Evolutionary conservation across 1,140 invertebrate species (phyloP).

Genomic region (Drosophila eugracilis): DNA sequence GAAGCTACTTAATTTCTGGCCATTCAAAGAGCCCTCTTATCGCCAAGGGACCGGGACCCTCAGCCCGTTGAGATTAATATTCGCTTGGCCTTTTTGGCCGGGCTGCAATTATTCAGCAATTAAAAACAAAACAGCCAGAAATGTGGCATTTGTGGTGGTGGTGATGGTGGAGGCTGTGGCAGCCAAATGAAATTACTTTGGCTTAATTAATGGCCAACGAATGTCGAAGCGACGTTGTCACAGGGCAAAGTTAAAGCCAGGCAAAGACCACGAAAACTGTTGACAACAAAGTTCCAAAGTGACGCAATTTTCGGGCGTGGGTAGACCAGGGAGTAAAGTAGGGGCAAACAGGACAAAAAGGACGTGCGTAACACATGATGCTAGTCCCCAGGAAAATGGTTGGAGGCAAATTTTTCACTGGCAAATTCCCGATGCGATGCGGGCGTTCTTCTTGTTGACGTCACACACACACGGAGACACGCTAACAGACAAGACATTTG

Average conservation of each 20-base stretch:
- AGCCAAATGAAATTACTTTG: conserved; percentile 65
- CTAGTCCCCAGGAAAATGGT: conserved; percentile 16
- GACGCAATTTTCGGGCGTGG: conserved; percentile 25
- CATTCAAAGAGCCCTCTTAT: conserved; percentile 17
- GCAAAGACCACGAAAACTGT: conserved; percentile 70
- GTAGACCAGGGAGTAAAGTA: conserved; percentile 26
- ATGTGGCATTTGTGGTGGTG: neutral
- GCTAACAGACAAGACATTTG: conserved; percentile 55
- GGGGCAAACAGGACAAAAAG: neutral
- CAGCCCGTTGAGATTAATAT: conserved; percentile 18
- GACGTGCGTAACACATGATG: conserved; percentile 60
- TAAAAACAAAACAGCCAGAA: conserved; percentile 64
- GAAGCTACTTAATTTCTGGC: conserved; percentile 23
- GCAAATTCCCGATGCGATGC: conserved; percentile 56
- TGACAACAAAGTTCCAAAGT: conserved; percentile 71
- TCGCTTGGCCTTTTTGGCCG: conserved; percentile 11
- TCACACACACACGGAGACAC: conserved; percentile 52
- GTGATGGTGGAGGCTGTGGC: neutral
- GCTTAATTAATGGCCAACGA: conserved; percentile 77
- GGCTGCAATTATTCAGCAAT: conserved; percentile 73
- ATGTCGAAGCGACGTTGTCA: conserved; percentile 63
- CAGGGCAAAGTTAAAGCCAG: conserved; percentile 64
- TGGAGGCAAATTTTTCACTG: conserved; percentile 66
- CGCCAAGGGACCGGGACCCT: conserved; percentile 8
- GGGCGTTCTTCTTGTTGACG: conserved; percentile 60